Evolutionary conservation across 64 coral and sea anemone species (phyloP), one percentile per base, ranked within the genome.

Genomic region (Stichodactyla mertensii): DNA sequence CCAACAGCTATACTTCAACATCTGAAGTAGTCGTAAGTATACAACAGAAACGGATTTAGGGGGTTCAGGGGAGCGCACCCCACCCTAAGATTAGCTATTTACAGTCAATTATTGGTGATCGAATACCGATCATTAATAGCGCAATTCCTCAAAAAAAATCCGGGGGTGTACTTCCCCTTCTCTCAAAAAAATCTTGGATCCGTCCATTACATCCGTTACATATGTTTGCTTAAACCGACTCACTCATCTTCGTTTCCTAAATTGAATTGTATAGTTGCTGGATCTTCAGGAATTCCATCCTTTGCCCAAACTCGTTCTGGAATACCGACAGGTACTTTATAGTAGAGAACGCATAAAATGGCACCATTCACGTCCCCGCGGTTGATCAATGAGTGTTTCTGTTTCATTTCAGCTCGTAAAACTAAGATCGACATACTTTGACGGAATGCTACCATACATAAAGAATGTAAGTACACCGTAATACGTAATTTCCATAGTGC

Each of bases 351-450:
- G 7, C 19, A 59, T 59, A 16, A 16, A 59, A 10, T 11, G 23
- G 11, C 52, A 45, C 36, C 36, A 45, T 45, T 45, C 36, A 45
- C 36, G 36, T 45, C 36, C 1, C 36, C 36, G 36, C 36, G 8
- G 16, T 19, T 85, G 31, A 82, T 26, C 7, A 55, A 16, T 70
- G 14, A 27, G 8, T 74, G 10, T 87, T 89, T 77, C 70, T 54
- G 64, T 6, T 12, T 36, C 79, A 7, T 88, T 22, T 92, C 51
- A 97, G 95, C 82, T 97, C 0, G 88, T 88, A 22, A 97, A 97
- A 78, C 57, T 97, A 71, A 93, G 88, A 85, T 97, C 95, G 14
- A 93, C 95, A 10, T 97, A 97, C 60, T 93, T 93, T 86, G 95
- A 97, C 84, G 95, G 95, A 85, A 97, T 97, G 66, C 70, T 97